Base-by-base conservation (phyloP, 2,113 vertebrate genomes). In the Rhombomys opimus region DNA sequence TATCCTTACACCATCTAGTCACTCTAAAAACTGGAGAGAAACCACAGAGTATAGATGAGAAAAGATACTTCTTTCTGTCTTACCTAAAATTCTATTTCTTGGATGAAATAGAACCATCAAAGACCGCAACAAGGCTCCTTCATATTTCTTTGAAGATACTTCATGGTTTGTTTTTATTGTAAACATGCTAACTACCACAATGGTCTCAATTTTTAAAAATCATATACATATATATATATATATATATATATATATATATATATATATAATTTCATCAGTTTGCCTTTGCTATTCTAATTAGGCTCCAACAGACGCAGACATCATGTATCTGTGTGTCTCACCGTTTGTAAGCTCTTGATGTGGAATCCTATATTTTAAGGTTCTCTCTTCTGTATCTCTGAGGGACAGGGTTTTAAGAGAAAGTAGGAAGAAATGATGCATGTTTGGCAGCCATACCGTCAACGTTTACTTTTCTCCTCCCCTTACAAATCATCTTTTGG, bases 401-500 rank as follows among this genome's bases (percentile, higher is more conserved):
- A 32, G 54, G 50, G 59, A 76, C 9, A 95, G 30, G 65, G 1
- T 17, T 25, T 93, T 73, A 76, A 61, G 73, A n/a, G 72, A 87
- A 86, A 93, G 30, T 35, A 41, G n/a, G 32, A 20, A n/a, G 32
- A 5, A 61, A 14, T 14, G 20, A 76, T 50, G 30, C 54, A 9
- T 91, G 63, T 87, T 95, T 96, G 94, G 82, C 77, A 95, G 65
- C 27, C 10, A 38, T 30, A 27, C 23, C 87, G 90, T 50, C 30
- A 87, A 18, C 87, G 93, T 87, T 93, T 91, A 52, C 23, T 96
- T 90, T 78, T 84, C 70, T 92, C 20, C 46, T 1, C 86, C 68
- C 5, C 81, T 98, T 89, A 89, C 17, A 95, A 84, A 93, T 78
- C 3, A 87, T 95, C 59, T 87, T 41, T 85, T 93, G 88, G 68